Conservation (phyloP, 2,888 invertebrate species). For the Hylaea fasciaria region DNA sequence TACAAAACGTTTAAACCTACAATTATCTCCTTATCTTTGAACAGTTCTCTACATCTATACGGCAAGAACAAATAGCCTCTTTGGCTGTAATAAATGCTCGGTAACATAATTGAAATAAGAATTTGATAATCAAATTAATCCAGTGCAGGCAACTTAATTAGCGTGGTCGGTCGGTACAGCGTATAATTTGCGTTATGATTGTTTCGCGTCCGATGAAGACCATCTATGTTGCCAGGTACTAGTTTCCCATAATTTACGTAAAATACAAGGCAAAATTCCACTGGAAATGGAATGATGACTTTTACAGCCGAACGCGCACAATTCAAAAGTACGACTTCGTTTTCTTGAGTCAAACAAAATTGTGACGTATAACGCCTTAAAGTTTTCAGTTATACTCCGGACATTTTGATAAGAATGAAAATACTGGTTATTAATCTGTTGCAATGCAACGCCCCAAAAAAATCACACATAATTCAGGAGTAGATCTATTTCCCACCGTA, state of each 20-base stretch:
- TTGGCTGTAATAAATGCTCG: constrained; percentile 68
- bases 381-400: too few species aligned
- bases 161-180: constrained; percentile 71
- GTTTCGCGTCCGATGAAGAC: constrained; percentile 77
- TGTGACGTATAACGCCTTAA: too few species aligned
- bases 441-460: background rate
- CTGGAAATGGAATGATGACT: background rate
- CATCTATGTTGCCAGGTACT: constrained; percentile 49
- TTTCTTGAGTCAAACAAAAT: too few species aligned
- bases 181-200: constrained; percentile 82
- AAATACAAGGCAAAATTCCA: background rate
- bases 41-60: constrained; percentile 39
- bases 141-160: constrained; percentile 77
- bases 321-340: too few species aligned
- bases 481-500: background rate
- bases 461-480: background rate
- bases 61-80: constrained; percentile 65
- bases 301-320: too few species aligned
- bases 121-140: constrained; percentile 81
- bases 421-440: background rate
- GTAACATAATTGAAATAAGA: constrained; percentile 79
- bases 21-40: constrained; percentile 36
- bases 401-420: too few species aligned
- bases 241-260: background rate
- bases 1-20: constrained; percentile 31